phyloP scores from a whole-genome alignment of 2,888 invertebrate species.

The Amblyjoppa proteus region DNA sequence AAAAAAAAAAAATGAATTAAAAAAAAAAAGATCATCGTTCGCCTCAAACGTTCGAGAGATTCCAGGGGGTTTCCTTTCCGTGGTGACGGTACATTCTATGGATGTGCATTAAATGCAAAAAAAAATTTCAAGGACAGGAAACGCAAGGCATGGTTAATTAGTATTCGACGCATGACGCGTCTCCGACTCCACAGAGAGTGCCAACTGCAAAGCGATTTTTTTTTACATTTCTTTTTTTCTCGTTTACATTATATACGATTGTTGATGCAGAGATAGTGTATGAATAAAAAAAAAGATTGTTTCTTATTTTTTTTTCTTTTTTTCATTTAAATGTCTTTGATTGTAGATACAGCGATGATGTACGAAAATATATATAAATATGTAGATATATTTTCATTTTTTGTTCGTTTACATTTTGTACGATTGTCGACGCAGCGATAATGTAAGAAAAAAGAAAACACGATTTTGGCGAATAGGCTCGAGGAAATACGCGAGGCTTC shows the following conservation, averaged over 20 bases:
- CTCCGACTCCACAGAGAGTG: neutral
- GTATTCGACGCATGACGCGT: constrained; percentile 46
- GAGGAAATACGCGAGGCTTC: neutral
- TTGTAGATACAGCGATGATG: too few relatives aligned
- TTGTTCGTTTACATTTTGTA: neutral
- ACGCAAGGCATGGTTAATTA: constrained; percentile 64
- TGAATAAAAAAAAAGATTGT: neutral
- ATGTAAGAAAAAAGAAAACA: neutral
- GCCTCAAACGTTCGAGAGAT: neutral
- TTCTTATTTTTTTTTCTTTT: too few relatives aligned
- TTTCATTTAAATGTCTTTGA: too few relatives aligned
- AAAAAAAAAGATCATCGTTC: neutral
- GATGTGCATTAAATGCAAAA: constrained; percentile 40
- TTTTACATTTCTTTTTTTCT: neutral
- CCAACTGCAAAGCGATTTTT: constrained; percentile 8
- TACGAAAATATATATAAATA: too few relatives aligned
- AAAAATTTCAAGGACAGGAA: constrained; percentile 68
- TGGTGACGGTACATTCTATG: neutral
- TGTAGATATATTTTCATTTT: neutral
- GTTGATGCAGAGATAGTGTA: neutral
- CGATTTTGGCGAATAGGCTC: neutral
- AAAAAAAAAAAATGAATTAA: constrained; percentile 2
- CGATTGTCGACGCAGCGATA: neutral
- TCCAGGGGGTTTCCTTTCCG: neutral
- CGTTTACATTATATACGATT: constrained; percentile 3